phyloP scores from a whole-genome alignment of 2,113 vertebrate species.

The Pachypanchax playfairii region DNA sequence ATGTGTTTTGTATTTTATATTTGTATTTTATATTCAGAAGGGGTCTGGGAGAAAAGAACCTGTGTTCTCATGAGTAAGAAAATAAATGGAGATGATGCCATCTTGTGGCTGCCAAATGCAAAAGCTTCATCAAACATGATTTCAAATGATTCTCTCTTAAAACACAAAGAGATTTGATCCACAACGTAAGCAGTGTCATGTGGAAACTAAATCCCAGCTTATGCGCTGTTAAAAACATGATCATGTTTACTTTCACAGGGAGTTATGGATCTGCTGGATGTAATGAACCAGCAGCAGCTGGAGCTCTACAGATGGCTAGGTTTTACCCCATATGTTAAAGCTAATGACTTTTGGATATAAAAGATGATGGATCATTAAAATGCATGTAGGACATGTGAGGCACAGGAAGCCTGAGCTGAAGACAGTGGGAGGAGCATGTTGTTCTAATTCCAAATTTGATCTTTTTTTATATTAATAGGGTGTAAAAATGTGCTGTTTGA shows the following conservation, averaged over 20 bases:
- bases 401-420: conserved; percentile 16
- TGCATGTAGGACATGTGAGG: conserved; percentile 30
- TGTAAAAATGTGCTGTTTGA: conserved; percentile 6
- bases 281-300: conserved; percentile 42
- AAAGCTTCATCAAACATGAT: not conserved
- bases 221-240: conserved; percentile 3
- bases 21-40: conserved; percentile 8
- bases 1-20: too few relatives aligned
- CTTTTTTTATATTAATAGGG: conserved; percentile 19
- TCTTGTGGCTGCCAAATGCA: conserved; percentile 58
- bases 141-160: not conserved
- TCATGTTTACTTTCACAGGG: conserved; percentile 12
- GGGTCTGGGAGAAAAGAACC: conserved; percentile 23
- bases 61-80: conserved; percentile 6
- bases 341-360: conserved; percentile 43
- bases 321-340: conserved; percentile 41
- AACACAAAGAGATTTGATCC: not conserved
- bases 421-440: conserved; percentile 2
- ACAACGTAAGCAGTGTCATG: not conserved
- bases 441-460: conserved; percentile 27
- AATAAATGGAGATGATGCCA: conserved; percentile 58
- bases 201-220: not conserved
- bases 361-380: conserved; percentile 52
- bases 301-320: conserved; percentile 50
- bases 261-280: not conserved